A percentile compares a stretch with the other conserved stretches of the same genome.
Conservation (phyloP, 2,888 invertebrate species). For the Pseudococcus viburni region DNA sequence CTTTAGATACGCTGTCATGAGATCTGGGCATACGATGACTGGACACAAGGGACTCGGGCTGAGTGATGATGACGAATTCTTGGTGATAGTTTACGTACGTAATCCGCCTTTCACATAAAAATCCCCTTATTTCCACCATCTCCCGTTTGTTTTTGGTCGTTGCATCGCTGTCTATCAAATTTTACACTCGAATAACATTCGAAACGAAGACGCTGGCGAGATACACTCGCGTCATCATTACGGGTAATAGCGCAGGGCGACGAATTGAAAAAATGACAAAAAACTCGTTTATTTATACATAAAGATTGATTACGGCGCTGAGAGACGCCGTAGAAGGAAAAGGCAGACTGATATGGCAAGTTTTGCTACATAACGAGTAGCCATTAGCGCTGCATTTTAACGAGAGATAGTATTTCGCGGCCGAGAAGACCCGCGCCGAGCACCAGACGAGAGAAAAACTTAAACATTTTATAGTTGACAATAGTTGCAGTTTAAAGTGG, state of each 20-base stretch:
- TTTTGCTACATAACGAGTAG: conserved; percentile 43
- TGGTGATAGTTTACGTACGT: background rate
- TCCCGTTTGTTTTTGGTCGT: background rate
- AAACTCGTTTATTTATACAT: conserved; percentile 38
- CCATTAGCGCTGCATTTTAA: conserved; percentile 48
- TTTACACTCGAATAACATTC: conserved; percentile 2
- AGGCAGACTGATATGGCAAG: conserved; percentile 29
- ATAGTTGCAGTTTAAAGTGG: conserved; percentile 54
- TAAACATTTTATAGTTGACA: conserved; percentile 43
- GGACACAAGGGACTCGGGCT: background rate
- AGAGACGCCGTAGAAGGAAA: background rate
- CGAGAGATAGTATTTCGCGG: conserved; percentile 6
- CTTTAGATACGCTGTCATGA: background rate
- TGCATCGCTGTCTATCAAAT: background rate
- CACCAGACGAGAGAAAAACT: conserved; percentile 16
- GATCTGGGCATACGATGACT: background rate
- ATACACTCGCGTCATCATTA: conserved; percentile 20
- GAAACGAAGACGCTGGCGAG: background rate
- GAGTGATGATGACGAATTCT: conserved; percentile 14
- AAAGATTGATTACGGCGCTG: conserved; percentile 33
- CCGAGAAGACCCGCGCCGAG: background rate
- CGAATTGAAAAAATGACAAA: conserved; percentile 24
- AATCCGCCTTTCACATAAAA: background rate
- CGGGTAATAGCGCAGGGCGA: background rate
- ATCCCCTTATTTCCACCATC: background rate